Evolutionary conservation across 2,113 vertebrate species (phyloP).

Genomic region (Setophaga coronata): DNA sequence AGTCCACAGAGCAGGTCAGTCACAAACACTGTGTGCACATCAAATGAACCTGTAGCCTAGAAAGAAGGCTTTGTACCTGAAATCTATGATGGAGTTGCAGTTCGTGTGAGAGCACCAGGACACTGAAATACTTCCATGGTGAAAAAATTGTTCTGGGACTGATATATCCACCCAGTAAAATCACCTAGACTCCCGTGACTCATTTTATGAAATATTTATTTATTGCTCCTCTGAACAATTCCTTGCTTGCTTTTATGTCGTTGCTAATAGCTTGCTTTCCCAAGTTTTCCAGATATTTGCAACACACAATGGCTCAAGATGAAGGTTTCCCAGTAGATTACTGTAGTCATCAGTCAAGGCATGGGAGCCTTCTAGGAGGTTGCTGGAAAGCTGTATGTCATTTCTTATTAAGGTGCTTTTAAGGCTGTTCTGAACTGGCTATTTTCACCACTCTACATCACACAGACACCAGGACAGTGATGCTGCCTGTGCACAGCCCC

Average conservation of each 20-base stretch:
- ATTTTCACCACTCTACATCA: background rate
- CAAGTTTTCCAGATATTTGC: background rate
- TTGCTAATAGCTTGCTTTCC: background rate
- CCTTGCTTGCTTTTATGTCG: background rate
- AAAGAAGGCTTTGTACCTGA: background rate
- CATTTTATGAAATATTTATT: background rate
- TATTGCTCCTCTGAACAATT: background rate
- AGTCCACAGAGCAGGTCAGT: background rate
- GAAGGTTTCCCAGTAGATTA: background rate
- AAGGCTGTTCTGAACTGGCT: background rate
- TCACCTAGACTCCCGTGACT: rapidly evolving
- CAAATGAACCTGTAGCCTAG: background rate
- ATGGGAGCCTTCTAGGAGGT: background rate
- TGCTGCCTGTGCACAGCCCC: background rate
- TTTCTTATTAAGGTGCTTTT: background rate
- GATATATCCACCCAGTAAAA: background rate
- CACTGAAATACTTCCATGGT: background rate
- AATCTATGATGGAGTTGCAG: background rate
- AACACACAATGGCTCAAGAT: background rate
- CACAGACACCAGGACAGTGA: background rate
- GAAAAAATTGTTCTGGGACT: background rate
- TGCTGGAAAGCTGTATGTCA: background rate
- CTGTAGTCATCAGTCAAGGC: background rate
- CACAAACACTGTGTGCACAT: background rate
- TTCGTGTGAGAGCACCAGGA: background rate